phyloP scores from a whole-genome alignment of 2,113 vertebrate genomes.

The Carassius carassius region DNA sequence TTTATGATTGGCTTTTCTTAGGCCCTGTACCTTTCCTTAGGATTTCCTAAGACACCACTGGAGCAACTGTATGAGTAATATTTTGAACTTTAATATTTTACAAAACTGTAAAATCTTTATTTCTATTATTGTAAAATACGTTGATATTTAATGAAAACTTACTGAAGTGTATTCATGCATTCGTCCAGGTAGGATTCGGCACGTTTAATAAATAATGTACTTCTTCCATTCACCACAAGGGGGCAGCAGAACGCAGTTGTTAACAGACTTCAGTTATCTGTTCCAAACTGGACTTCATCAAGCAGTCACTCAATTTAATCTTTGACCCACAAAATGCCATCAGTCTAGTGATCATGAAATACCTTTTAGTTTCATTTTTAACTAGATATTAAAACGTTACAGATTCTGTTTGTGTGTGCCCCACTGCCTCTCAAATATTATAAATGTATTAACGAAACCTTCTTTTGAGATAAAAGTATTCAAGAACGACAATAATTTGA shows the following conservation, averaged over 20 bases:
- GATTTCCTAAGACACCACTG: background rate
- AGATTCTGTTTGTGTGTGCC: too few relatives aligned
- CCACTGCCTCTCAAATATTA: too few relatives aligned
- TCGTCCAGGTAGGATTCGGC: background rate
- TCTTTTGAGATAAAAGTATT: too few relatives aligned
- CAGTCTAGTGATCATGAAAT: too few relatives aligned
- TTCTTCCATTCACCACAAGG: constrained; percentile 2
- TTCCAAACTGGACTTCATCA: background rate
- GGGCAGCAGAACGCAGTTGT: background rate
- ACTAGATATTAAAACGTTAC: too few relatives aligned
- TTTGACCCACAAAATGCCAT: background rate
- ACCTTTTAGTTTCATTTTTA: too few relatives aligned
- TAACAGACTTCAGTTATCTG: background rate
- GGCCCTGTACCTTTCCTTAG: too few relatives aligned
- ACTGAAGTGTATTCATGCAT: background rate
- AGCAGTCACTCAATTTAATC: background rate
- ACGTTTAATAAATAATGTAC: background rate
- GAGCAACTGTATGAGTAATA: background rate
- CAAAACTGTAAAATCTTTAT: background rate
- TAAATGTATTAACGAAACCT: too few relatives aligned
- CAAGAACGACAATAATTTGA: too few relatives aligned
- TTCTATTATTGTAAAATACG: background rate
- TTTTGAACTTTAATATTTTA: background rate
- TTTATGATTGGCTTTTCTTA: too few relatives aligned
- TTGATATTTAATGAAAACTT: too few relatives aligned